Base-by-base conservation (phyloP, 2,113 vertebrate species). In the Cebus imitator region DNA sequence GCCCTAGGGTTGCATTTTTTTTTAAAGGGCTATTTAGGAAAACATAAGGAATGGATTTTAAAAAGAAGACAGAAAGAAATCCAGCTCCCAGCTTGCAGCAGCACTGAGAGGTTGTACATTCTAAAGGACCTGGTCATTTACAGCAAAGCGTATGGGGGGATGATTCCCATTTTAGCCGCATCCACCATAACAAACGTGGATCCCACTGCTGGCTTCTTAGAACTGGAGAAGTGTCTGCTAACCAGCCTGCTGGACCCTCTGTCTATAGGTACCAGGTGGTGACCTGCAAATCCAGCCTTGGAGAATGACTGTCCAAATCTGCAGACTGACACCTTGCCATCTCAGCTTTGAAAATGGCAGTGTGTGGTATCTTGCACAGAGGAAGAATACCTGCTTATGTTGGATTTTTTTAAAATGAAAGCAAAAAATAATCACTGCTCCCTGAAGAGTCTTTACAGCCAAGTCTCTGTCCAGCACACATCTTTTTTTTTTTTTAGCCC, bases 401-500 rank as follows among this genome's bases (percentile, higher is more conserved):
- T 95, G 64, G 37, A 21, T 72, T 91, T 90, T 37, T 82, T 75
- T 72, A 73, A 55, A 93, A 80, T 32, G 43, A 97, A 96, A 97
- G 70, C 86, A 88, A 93, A 97, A 90, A 72, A 90, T 40, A 96
- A 81, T 52, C 32, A 87, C 55, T 17, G 32, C 88, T 95, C 91
- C 89, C 87, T 88, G 82, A 87, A 92, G 82, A 94, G 90, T 93
- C 92, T 92, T 92, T 95, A 90, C 94, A 98, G 96, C 96, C 96
- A 97, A 98, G 93, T 93, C 88, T 92, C 78, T 43, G 66, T 82
- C 93, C 87, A 90, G 85, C 93, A 94, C 80, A 96, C 89, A 91
- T 87, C 45, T 85, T 72, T 82, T 68, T 97, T 96, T 95, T 97
- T 68, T 97, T 96, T 97, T 95, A 96, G 96, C 95, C 96, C 95